Percentiles rank a stretch among this genome's conserved stretches.
These are phyloP conservation scores for Furcifer pardalis DNA, from an alignment of 2,797 vertebrate species.

Conservation along the genomic window DNA sequence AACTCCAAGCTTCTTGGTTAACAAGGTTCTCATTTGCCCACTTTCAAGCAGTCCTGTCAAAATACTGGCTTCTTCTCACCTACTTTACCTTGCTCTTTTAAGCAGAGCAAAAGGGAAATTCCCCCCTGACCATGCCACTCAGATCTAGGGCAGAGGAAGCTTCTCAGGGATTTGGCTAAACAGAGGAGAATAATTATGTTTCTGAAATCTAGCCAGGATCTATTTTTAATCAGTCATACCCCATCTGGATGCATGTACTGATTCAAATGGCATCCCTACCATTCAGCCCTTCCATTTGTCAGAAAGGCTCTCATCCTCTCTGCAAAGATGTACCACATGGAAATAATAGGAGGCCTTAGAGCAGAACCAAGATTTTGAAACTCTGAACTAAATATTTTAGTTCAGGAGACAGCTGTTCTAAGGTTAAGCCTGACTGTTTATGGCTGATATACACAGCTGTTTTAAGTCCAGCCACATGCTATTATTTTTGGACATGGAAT, in stretches of 20 bases:
- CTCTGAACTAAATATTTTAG: neutral
- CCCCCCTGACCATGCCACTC: neutral
- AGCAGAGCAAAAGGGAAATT: neutral
- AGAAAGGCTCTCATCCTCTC: fast-evolving
- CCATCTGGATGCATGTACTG: neutral
- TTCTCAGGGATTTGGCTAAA: constrained; percentile 10
- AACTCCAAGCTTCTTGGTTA: constrained; percentile 1
- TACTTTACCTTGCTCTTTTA: neutral
- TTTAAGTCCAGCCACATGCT: too few relatives aligned
- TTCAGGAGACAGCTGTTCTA: neutral
- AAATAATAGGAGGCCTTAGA: neutral
- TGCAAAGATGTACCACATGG: constrained; percentile 19
- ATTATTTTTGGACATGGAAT: neutral
- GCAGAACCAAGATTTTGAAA: neutral
- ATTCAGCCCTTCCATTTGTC: constrained; percentile 37
- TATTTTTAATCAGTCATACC: fast-evolving
- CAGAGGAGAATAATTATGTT: neutral
- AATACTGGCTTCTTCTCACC: neutral
- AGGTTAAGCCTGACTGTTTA: neutral
- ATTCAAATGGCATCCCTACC: constrained; percentile 17
- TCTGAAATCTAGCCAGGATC: constrained; percentile 20
- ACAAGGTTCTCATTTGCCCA: neutral
- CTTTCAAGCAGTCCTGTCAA: neutral
- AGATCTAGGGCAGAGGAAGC: neutral
- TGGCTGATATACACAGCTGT: too few relatives aligned